Evolutionary conservation across 2,113 vertebrate genomes (phyloP), one percentile per base, ranked within the genome.

Genomic region (Orycteropus afer): DNA sequence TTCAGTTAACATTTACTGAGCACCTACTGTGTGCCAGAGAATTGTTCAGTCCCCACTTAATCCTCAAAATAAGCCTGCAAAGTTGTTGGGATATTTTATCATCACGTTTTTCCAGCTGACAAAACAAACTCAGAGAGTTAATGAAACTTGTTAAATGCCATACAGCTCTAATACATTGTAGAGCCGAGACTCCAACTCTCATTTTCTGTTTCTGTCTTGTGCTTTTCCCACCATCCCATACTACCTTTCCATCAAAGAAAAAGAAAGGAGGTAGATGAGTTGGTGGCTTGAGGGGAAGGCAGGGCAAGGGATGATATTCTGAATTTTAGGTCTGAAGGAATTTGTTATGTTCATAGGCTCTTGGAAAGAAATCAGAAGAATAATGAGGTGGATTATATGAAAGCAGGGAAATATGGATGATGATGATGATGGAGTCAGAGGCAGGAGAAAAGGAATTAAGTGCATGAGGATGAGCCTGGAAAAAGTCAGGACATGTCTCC

Each of bases 391-490:
- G 15, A 6, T 32, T 29, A 65, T 34, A 7, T 17, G 25, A 78
- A 40, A 77, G 37, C 42, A 63, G 53, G 27, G 37, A 84, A 27
- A 22, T 14, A 7, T 57, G n/a, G 67, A 37, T 69, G 67, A 37
- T 42, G 17, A 32, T n/a, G n/a, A n/a, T 3, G 32, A 15, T 15
- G 15, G 40, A 22, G 22, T 32, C 73, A 89, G 49, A 91, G 51
- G 37, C 23, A 3, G 6, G 25, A 47, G 29, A n/a, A 42, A 81
- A 8, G 2, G 49, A 55, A 45, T 32, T 17, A 3, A 2, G 18
- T 12, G 3, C 2, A 5, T 9, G 0, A 12, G 7, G 1, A 4
- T 14, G 34, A 55, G 22, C 40, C 9, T 45, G 18, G 59, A 65
- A 74, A 82, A 22, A 55, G 32, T 18, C n/a, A 49, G 42, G 73